A percentile compares a stretch with the other conserved stretches of the same genome.
Evolutionary conservation across 2,888 invertebrate species (phyloP).

Genomic region (Orthosia gracilis): DNA sequence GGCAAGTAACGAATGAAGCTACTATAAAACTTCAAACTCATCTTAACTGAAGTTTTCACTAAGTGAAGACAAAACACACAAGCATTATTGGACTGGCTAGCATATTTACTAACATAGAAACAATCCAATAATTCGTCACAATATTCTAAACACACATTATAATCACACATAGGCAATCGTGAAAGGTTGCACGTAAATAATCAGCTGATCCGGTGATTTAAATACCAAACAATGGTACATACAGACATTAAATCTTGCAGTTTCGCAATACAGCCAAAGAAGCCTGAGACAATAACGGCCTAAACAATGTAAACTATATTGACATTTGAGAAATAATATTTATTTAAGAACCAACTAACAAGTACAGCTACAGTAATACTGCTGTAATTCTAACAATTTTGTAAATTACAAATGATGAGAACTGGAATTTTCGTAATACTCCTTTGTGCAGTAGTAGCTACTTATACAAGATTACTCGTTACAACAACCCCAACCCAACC

Average conservation of each 20-base stretch:
- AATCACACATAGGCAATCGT: conserved; percentile 80
- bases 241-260: conserved; percentile 74
- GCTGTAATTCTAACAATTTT: conserved; percentile 66
- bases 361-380: conserved; percentile 44
- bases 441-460: conserved; percentile 55
- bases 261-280: conserved; percentile 61
- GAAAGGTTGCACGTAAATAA: conserved; percentile 88
- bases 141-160: conserved; percentile 56
- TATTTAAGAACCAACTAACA: conserved; percentile 57
- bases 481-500: conserved; percentile 40
- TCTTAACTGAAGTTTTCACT: too few relatives aligned
- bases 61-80: too few relatives aligned
- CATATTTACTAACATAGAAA: too few relatives aligned
- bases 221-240: conserved; percentile 86
- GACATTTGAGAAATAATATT: conserved; percentile 78
- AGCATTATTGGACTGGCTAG: too few relatives aligned
- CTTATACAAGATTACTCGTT: conserved; percentile 38
- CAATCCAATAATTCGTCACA: too few relatives aligned
- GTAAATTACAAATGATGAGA: conserved; percentile 72
- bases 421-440: conserved; percentile 66
- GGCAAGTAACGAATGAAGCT: not conserved
- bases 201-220: conserved; percentile 87
- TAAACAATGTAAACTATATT: conserved; percentile 77
- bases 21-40: not conserved
- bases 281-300: conserved; percentile 61